Conservation (phyloP, 2,113 vertebrate genomes). For the Danio rerio region GRCz12tu NC_133181.1:12031501-12032000, state of each 20-base stretch:
- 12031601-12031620: background rate
- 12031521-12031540: background rate
- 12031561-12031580: background rate
- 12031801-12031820: background rate
- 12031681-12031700: background rate
- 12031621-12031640: background rate
- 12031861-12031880: constrained; percentile 14
- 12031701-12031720: constrained; percentile 10
- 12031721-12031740: constrained; percentile 37
- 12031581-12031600: background rate
- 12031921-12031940: constrained; percentile 65
- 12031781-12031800: background rate
- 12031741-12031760: constrained; percentile 55
- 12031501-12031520: background rate
- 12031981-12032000: constrained; percentile 75
- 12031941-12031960: constrained; percentile 68
- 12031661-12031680: background rate
- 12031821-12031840: background rate
- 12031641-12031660: background rate
- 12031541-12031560: background rate
- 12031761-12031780: constrained; percentile 6
- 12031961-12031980: constrained; percentile 66
- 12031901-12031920: background rate
- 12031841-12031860: background rate
- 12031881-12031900: background rate